Conservation (phyloP, 35 echinoderm and acorn worm genomes). For the Amphiura filiformis region DNA sequence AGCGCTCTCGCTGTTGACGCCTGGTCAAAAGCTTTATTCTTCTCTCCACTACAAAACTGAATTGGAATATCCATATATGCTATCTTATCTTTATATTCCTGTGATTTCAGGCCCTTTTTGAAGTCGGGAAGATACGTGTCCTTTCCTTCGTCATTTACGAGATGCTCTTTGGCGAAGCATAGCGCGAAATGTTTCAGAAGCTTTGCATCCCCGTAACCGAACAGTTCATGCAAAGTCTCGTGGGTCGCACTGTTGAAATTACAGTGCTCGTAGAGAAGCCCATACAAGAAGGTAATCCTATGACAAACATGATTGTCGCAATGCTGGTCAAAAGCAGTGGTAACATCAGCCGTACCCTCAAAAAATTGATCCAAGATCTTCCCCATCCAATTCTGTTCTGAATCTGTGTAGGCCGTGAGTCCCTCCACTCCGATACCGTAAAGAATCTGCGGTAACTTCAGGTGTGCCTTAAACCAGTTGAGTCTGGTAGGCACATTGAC, state of each 20-base stretch:
- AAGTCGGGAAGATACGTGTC: conserved; percentile 61
- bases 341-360: conserved; percentile 26
- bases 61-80: conserved; percentile 60
- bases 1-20: conserved; percentile 38
- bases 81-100: conserved; percentile 30
- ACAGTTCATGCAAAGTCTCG: conserved; percentile 65
- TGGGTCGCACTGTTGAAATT: conserved; percentile 63
- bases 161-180: conserved; percentile 52
- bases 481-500: conserved; percentile 39
- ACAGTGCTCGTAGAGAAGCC: conserved; percentile 54
- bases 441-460: conserved; percentile 46
- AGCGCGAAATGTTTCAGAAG: conserved; percentile 34
- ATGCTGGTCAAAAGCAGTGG: conserved; percentile 51
- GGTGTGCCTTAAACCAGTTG: conserved; percentile 49
- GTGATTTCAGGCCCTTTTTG: conserved; percentile 25
- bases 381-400: conserved; percentile 23
- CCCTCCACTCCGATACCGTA: conserved; percentile 64
- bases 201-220: conserved; percentile 52
- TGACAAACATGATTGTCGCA: conserved; percentile 72
- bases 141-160: conserved; percentile 43
- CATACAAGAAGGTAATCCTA: conserved; percentile 63
- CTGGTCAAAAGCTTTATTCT: conserved; percentile 61
- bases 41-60: conserved; percentile 58
- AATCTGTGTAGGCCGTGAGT: conserved; percentile 38
- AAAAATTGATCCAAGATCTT: conserved; percentile 40